Evolutionary conservation across 2,113 vertebrate genomes (phyloP).

Genomic region (Malurus melanocephalus): DNA sequence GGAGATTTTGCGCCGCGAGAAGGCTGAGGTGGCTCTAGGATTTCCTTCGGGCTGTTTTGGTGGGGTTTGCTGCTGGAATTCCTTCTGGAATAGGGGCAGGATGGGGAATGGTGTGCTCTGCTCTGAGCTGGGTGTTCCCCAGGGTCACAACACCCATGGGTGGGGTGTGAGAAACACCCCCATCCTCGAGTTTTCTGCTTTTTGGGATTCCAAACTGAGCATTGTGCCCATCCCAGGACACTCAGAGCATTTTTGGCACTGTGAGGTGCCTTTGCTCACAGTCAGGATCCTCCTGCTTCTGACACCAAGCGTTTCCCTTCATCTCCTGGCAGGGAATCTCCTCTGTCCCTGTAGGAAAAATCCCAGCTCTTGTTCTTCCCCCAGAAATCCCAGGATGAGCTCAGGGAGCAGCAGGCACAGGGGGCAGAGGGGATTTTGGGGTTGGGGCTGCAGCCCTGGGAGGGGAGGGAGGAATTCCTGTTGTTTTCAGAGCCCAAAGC

Average conservation of each 20-base stretch:
- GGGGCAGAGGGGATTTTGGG: background rate
- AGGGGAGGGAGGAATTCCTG: background rate
- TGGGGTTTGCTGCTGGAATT: background rate
- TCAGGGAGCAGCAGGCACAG: background rate
- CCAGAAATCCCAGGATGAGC: background rate
- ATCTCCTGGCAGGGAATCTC: background rate
- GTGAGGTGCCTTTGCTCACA: background rate
- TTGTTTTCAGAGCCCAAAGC: background rate
- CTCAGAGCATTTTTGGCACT: background rate
- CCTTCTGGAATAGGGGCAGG: background rate
- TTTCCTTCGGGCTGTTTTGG: background rate
- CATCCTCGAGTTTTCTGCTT: background rate
- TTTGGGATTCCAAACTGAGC: background rate
- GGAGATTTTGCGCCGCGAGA: background rate
- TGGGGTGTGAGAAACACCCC: background rate
- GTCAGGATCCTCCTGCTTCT: background rate
- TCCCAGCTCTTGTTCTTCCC: background rate
- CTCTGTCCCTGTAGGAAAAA: background rate
- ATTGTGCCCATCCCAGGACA: background rate
- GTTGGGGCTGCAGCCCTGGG: background rate
- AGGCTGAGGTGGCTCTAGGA: background rate
- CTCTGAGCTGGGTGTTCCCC: background rate
- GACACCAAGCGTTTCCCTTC: rapidly evolving
- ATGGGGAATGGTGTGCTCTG: background rate
- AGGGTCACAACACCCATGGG: background rate